Conservation (phyloP, 2,888 invertebrate species). For the Exocentrus adspersus region DNA sequence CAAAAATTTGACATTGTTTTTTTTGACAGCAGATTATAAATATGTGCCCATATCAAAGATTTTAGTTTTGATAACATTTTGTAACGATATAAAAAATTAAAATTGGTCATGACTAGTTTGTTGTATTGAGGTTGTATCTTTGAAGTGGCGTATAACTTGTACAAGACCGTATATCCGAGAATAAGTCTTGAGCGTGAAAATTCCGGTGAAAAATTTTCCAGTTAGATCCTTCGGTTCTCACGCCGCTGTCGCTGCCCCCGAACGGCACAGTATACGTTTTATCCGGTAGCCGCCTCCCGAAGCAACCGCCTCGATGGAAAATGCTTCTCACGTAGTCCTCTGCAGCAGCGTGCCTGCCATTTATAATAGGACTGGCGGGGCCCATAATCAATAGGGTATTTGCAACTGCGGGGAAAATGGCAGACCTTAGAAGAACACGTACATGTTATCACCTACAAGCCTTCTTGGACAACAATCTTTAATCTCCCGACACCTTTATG, state of each 20-base stretch:
- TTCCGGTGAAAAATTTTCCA: slow-evolving; percentile 21
- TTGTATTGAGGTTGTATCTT: no score
- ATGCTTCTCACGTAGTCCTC: slow-evolving; percentile 65
- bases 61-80: no score
- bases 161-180: not conserved
- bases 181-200: slow-evolving; percentile 13
- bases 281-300: slow-evolving; percentile 58
- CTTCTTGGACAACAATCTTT: slow-evolving; percentile 48
- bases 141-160: no score
- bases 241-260: slow-evolving; percentile 28
- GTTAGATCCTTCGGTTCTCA: slow-evolving; percentile 9
- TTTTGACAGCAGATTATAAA: no score
- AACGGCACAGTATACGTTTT: slow-evolving; percentile 44
- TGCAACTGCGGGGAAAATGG: slow-evolving; percentile 65
- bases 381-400: slow-evolving; percentile 69
- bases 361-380: slow-evolving; percentile 66
- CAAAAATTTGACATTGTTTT: no score
- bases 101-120: no score
- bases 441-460: slow-evolving; percentile 60
- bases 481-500: slow-evolving; percentile 32
- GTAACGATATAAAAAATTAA: no score
- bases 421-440: slow-evolving; percentile 57
- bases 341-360: slow-evolving; percentile 60
- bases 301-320: slow-evolving; percentile 53
- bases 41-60: no score